Percentiles rank a stretch among this genome's conserved stretches.
Evolutionary conservation across 2,113 vertebrate species (phyloP).

Genomic region (Archilochus colubris): DNA sequence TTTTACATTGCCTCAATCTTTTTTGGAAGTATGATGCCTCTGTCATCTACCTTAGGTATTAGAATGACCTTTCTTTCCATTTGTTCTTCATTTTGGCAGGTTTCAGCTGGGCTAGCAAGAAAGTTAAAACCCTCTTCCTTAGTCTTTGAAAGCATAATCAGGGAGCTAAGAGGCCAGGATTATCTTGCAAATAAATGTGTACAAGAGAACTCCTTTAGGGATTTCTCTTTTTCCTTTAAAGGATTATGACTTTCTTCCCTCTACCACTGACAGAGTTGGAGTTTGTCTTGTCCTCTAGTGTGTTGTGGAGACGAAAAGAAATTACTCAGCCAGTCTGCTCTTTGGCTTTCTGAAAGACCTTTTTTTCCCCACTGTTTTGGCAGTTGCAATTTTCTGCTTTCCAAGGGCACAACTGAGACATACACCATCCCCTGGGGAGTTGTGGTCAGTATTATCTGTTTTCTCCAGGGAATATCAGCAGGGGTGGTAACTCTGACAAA

Average conservation of each 20-base stretch:
- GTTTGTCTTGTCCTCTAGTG: neutral
- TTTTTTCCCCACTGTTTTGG: neutral
- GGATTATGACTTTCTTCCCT: neutral
- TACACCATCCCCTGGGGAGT: neutral
- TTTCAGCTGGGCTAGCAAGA: neutral
- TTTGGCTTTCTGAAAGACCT: neutral
- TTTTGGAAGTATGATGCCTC: neutral
- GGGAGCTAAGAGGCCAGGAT: neutral
- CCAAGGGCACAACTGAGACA: neutral
- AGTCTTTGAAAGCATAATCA: neutral
- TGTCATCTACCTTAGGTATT: neutral
- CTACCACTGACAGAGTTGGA: neutral
- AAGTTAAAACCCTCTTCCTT: neutral
- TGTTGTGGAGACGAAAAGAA: neutral
- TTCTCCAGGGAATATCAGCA: neutral
- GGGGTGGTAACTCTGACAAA: neutral
- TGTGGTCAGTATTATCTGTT: neutral
- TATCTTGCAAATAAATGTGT: constrained; percentile 19
- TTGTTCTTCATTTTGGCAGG: neutral
- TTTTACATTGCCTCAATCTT: neutral
- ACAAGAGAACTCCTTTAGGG: neutral
- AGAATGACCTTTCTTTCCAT: neutral
- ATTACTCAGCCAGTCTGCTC: neutral
- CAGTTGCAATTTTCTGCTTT: neutral
- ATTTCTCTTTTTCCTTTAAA: constrained; percentile 33